These are phyloP conservation scores for Ochotona princeps DNA, from an alignment of 2,113 vertebrate species.

Conservation along the genomic window DNA sequence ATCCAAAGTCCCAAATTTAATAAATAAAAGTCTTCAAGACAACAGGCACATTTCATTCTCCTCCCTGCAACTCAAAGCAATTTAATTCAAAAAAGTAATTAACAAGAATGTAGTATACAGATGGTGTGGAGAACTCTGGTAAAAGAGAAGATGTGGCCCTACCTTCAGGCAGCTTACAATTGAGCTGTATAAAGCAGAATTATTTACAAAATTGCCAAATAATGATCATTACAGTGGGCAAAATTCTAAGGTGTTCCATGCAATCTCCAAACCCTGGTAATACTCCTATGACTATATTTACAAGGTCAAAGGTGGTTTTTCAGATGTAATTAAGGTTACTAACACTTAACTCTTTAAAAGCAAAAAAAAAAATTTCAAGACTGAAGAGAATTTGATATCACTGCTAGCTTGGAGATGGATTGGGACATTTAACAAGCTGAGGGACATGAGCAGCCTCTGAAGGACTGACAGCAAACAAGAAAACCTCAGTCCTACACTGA, in stretches of 20 bases:
- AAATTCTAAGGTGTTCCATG: neutral
- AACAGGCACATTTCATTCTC: conserved; percentile 54
- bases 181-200: neutral
- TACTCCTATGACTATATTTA: neutral
- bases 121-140: neutral
- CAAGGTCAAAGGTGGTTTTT: neutral
- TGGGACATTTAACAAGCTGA: neutral
- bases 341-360: neutral
- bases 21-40: conserved; percentile 53
- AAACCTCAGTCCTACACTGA: neutral
- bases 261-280: neutral
- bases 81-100: conserved; percentile 53
- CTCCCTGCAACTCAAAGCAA: conserved; percentile 17
- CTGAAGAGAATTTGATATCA: neutral
- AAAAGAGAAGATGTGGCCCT: neutral
- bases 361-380: conserved; percentile 31
- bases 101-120: conserved; percentile 2
- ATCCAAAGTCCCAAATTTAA: conserved; percentile 47
- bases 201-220: neutral
- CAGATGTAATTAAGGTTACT: conserved; percentile 5
- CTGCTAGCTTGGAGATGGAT: neutral
- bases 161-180: neutral
- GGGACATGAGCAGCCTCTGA: neutral
- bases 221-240: neutral
- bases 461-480: neutral